These are phyloP conservation scores for Chaetops frenatus DNA, from an alignment of 2,113 vertebrate genomes.

Conservation along the genomic window DNA sequence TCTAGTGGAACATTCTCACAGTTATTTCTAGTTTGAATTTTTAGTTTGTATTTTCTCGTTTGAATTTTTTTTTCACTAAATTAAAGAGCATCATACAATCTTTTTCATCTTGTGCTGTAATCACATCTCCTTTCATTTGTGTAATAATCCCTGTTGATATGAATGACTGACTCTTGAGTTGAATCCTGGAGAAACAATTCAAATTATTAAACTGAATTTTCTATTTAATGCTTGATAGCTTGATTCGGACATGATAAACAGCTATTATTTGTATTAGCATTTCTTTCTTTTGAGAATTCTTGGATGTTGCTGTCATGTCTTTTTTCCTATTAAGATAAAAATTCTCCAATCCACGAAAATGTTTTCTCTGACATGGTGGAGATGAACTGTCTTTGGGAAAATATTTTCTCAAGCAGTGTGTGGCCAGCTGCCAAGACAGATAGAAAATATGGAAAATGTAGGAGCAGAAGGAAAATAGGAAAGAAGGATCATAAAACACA, in stretches of 20 bases:
- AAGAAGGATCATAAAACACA: not conserved
- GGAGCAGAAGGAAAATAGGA: not conserved
- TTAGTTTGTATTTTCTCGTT: not conserved
- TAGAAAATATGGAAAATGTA: not conserved
- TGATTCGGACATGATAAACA: not conserved
- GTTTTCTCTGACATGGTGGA: not conserved
- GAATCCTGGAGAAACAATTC: not conserved
- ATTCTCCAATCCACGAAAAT: not conserved
- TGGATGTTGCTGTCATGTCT: not conserved
- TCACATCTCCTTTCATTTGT: not conserved
- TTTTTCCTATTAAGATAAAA: not conserved
- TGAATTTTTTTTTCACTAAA: not conserved
- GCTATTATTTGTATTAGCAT: not conserved
- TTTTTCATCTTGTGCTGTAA: not conserved
- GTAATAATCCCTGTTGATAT: not conserved
- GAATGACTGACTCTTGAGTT: not conserved
- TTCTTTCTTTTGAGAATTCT: not conserved
- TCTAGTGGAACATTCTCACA: not conserved
- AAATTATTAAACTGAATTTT: not conserved
- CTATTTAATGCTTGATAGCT: not conserved
- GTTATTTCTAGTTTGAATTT: not conserved
- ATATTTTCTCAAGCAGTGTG: constrained; percentile 1
- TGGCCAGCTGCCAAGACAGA: constrained; percentile 8
- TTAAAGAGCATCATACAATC: not conserved
- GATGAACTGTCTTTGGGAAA: constrained; percentile 9